Evolutionary conservation across 2,888 invertebrate species (phyloP).

Genomic region (Luperina nickerlii): DNA sequence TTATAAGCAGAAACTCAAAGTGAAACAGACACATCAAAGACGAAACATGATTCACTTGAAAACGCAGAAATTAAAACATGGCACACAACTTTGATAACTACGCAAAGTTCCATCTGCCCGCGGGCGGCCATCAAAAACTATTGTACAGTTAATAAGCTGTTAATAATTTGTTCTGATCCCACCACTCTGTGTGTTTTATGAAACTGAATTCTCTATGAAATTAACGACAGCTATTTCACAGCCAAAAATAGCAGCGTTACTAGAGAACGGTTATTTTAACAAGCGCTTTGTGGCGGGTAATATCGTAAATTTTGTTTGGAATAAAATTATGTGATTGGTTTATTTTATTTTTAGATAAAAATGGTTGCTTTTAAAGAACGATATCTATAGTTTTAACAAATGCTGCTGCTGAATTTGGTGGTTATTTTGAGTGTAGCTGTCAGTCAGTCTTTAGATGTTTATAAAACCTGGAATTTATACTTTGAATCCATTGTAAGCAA

Average conservation of each 20-base stretch:
- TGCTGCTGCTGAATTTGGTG: background rate
- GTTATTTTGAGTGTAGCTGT: background rate
- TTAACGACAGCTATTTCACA: slow-evolving; percentile 54
- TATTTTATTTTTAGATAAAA: slow-evolving; percentile 34
- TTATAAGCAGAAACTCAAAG: slow-evolving; percentile 9
- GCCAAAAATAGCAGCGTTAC: slow-evolving; percentile 52
- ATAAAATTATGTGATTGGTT: slow-evolving; percentile 9
- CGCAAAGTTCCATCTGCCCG: slow-evolving; percentile 35
- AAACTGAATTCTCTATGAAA: slow-evolving; percentile 54
- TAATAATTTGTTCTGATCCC: slow-evolving; percentile 59
- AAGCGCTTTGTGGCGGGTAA: slow-evolving; percentile 36
- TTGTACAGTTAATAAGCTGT: slow-evolving; percentile 62
- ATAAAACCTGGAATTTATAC: background rate
- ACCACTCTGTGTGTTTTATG: slow-evolving; percentile 28
- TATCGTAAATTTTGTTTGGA: slow-evolving; percentile 52
- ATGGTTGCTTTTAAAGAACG: background rate
- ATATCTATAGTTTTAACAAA: background rate
- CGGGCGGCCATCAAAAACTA: slow-evolving; percentile 63
- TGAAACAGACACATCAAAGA: slow-evolving; percentile 15
- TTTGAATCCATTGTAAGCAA: background rate
- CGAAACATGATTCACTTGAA: slow-evolving; percentile 27
- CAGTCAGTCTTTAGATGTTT: background rate
- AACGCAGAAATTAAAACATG: slow-evolving; percentile 39
- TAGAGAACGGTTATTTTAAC: slow-evolving; percentile 52
- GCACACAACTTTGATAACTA: slow-evolving; percentile 39